Conservation (phyloP, 2,797 vertebrate genomes). For the Ptychobarbus kaznakovi region DNA sequence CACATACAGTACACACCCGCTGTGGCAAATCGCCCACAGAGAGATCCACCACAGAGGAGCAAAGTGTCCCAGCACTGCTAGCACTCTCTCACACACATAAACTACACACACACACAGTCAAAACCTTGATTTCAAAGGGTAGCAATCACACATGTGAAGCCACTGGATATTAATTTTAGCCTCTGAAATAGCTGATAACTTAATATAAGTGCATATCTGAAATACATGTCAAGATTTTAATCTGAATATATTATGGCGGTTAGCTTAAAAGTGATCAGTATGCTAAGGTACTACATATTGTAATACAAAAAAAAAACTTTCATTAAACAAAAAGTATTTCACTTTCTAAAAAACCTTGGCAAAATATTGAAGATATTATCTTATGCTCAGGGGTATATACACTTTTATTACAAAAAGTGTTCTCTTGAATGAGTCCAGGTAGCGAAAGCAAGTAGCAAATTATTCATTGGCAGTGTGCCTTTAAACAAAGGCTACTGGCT, state of each 20-base stretch:
- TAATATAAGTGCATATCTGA: not conserved
- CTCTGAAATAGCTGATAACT: slow-evolving; percentile 8
- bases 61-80: slow-evolving; percentile 27
- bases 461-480: not conserved
- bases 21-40: not conserved
- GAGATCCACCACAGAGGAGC: slow-evolving; percentile 37
- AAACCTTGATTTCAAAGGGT: not conserved
- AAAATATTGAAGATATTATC: not conserved
- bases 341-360: not conserved
- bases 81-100: not conserved
- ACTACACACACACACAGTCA: not conserved
- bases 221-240: not conserved
- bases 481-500: not conserved
- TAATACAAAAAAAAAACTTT: not conserved
- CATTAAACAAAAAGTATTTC: not conserved
- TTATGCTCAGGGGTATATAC: not conserved
- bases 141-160: not conserved
- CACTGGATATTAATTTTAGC: slow-evolving; percentile 4
- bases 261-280: not conserved
- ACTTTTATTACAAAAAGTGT: not conserved
- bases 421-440: not conserved
- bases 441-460: not conserved
- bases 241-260: not conserved
- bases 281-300: not conserved
- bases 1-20: not conserved